Evolutionary conservation across 2,797 vertebrate genomes (phyloP).

Genomic region (Brachymystax lenok): DNA sequence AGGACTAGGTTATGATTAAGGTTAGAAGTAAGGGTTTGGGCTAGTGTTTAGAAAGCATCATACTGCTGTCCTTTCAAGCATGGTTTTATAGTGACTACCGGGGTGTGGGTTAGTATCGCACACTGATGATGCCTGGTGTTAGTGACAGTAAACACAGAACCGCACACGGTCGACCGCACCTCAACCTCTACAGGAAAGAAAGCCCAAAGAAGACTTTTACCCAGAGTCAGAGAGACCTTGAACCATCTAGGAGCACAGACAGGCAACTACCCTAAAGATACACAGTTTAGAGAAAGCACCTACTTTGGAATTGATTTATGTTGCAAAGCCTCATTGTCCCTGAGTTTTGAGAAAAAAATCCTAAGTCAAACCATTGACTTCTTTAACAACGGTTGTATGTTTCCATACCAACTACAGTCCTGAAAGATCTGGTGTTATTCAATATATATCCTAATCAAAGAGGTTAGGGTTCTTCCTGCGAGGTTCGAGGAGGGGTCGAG

Average conservation of each 20-base stretch:
- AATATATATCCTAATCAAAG: neutral
- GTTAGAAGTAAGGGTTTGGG: neutral
- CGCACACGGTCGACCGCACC: conserved; percentile 61
- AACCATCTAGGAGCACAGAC: neutral
- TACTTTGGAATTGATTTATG: neutral
- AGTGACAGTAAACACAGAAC: conserved; percentile 47
- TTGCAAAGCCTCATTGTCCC: neutral
- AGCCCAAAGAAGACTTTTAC: conserved; percentile 21
- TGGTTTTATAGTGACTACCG: neutral
- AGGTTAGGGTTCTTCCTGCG: conserved; percentile 13
- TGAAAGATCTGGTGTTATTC: conserved; percentile 22
- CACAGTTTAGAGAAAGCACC: neutral
- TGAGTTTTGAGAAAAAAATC: neutral
- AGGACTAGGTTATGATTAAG: neutral
- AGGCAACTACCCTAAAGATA: neutral
- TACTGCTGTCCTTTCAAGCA: neutral
- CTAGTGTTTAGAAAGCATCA: neutral
- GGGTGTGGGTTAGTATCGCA: conserved; percentile 47
- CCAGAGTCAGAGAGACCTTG: neutral
- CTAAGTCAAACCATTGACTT: neutral
- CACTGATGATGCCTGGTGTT: conserved; percentile 56
- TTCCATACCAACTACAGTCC: neutral
- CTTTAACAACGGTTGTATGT: neutral
- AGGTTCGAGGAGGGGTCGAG: conserved; percentile 41
- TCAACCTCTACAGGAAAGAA: conserved; percentile 77